Base-by-base conservation (phyloP, 1,140 invertebrate species). In the Geopemphigus sp. region DNA sequence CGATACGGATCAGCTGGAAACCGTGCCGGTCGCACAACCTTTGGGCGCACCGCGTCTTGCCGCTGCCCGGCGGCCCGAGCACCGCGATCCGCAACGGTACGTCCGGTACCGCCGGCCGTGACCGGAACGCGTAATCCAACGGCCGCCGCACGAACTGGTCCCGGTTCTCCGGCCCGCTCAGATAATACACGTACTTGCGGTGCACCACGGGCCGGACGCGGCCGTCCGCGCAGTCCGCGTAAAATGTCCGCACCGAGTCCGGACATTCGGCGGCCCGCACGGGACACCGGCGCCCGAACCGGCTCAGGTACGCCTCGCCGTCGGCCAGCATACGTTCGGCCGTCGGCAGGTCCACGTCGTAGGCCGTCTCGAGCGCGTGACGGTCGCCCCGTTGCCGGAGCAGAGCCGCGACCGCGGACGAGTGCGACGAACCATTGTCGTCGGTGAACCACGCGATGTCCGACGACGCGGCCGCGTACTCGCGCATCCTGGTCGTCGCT, bases 281-380 rank as follows among this genome's bases (percentile, higher is more conserved):
- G 6, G 74, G 74, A 11, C 74, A 78, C 74, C 74, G 50, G 15
- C 56, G 39, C 1, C 74, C 57, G 17, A 63, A 78, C 15, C 1
- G 10, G 22, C 74, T 78, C 39, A 78, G 15, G 24, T 61, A 61
- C 3, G 47, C 57, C 22, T 78, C 39, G 3, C 74, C 74, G 0
- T 15, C 6, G 8, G 14, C 22, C 8, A 78, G 12, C 74, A 78
- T 78, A 1, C 19, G 4, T 1, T 78, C 74, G 0, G 74, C 8
- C 1, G 57, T 19, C 0, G 26, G 6, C 10, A 29, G 3, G 5
- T 78, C 24, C 15, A 78, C 39, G 0, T 78, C 39, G 22, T 24
- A 78, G 5, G 57, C 24, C 1, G 56, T 50, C 11, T 63, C 57
- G 15, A 61, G 26, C 0, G 6, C 6, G 22, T 63, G 8, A n/a